Conservation (phyloP, 2,113 vertebrate genomes). For the Odocoileus virginianus region DNA sequence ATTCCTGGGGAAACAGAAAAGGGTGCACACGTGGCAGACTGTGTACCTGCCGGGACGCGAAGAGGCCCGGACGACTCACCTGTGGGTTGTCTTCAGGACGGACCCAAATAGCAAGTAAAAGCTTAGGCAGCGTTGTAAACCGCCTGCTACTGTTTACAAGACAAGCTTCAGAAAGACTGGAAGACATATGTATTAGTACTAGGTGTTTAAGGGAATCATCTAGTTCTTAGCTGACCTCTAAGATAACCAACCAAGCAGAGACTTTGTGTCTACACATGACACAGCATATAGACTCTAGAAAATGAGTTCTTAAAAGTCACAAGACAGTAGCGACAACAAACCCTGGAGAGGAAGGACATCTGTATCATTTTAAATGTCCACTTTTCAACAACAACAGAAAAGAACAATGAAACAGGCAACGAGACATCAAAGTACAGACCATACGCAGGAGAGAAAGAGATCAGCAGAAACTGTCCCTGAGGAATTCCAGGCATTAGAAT, state of each 20-base stretch:
- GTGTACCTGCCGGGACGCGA: no score
- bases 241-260: not conserved
- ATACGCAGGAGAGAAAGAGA: not conserved
- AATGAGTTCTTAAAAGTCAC: not conserved
- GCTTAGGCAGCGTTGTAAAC: not conserved
- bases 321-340: not conserved
- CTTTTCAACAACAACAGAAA: not conserved
- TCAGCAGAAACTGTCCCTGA: not conserved
- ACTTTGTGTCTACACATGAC: not conserved
- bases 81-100: not conserved
- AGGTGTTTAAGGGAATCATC: not conserved
- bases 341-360: not conserved
- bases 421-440: not conserved
- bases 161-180: not conserved
- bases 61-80: not conserved
- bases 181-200: no score
- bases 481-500: not conserved
- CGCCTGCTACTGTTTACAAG: not conserved
- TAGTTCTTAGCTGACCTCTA: not conserved
- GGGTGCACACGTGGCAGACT: not conserved
- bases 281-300: not conserved
- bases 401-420: not conserved
- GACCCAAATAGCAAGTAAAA: not conserved
- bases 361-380: not conserved
- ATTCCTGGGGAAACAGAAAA: not conserved